phyloP scores from a whole-genome alignment of 2,888 invertebrate species.

The Chrysodeixis includens region DNA sequence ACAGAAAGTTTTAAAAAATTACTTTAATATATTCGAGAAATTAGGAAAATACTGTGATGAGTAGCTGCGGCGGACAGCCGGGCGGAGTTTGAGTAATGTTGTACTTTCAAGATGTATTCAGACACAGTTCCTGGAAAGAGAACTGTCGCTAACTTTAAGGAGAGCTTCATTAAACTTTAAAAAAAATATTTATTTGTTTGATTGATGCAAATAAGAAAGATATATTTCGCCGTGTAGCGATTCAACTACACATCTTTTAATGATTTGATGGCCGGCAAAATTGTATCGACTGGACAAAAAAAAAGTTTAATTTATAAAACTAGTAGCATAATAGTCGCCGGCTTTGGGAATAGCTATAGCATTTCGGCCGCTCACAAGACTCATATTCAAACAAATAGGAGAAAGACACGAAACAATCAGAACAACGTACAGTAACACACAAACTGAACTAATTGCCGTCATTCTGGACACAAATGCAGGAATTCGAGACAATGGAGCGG shows the following conservation, averaged over 20 bases:
- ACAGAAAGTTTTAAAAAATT: constrained; percentile 60
- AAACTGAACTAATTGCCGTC: constrained; percentile 37
- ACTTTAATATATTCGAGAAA: constrained; percentile 57
- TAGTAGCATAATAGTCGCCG: no score
- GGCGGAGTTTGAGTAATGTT: constrained; percentile 51
- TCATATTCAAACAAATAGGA: not conserved
- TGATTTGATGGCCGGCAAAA: no score
- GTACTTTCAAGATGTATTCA: constrained; percentile 66
- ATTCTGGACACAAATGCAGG: constrained; percentile 42
- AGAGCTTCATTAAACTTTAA: no score
- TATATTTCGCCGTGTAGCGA: no score
- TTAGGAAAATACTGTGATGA: constrained; percentile 39
- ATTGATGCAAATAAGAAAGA: no score
- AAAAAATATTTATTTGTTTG: no score
- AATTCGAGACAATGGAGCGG: constrained; percentile 50
- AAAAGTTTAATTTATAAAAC: no score
- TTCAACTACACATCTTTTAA: no score
- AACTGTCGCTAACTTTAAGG: not conserved
- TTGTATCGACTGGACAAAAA: no score
- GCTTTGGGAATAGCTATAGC: no score
- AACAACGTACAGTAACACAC: not conserved
- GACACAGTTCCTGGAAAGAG: not conserved
- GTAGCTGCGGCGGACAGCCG: constrained; percentile 35
- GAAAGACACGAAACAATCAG: not conserved
- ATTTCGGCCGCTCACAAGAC: not conserved